Evolutionary conservation across 2,797 vertebrate species (phyloP).

Genomic region (Aeoliscus strigatus): DNA sequence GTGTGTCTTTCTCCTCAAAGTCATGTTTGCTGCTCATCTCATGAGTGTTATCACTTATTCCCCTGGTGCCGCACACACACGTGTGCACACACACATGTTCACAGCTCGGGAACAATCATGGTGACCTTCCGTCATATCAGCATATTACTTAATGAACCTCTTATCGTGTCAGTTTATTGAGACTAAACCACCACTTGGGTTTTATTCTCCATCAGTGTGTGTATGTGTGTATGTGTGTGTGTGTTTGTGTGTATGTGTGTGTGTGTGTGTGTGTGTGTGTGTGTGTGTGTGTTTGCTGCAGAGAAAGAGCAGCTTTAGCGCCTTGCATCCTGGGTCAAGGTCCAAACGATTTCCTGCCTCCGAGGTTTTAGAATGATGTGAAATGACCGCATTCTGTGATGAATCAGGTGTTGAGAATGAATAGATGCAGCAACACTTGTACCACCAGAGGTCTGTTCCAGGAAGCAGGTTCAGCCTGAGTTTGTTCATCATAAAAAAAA

Average conservation of each 20-base stretch:
- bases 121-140: constrained; percentile 28
- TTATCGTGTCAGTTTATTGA: constrained; percentile 19
- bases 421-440: too few species aligned
- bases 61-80: constrained; percentile 6
- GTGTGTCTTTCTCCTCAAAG: background rate
- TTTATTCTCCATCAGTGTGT: constrained; percentile 6
- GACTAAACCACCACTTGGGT: constrained; percentile 6
- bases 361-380: too few species aligned
- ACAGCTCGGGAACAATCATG: constrained; percentile 12
- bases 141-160: constrained; percentile 5
- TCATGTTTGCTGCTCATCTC: constrained; percentile 26
- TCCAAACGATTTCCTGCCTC: too few species aligned
- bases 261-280: constrained; percentile 7
- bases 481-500: too few species aligned
- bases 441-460: too few species aligned
- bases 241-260: background rate
- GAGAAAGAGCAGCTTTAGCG: too few species aligned
- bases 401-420: too few species aligned
- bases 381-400: too few species aligned
- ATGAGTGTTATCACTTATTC: constrained; percentile 1
- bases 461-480: too few species aligned
- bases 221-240: constrained; percentile 12
- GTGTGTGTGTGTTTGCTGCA: too few species aligned
- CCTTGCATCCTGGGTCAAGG: too few species aligned
- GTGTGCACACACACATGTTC: constrained; percentile 5